Conservation (phyloP, 2,113 vertebrate genomes). For the Thalassoma bifasciatum region DNA sequence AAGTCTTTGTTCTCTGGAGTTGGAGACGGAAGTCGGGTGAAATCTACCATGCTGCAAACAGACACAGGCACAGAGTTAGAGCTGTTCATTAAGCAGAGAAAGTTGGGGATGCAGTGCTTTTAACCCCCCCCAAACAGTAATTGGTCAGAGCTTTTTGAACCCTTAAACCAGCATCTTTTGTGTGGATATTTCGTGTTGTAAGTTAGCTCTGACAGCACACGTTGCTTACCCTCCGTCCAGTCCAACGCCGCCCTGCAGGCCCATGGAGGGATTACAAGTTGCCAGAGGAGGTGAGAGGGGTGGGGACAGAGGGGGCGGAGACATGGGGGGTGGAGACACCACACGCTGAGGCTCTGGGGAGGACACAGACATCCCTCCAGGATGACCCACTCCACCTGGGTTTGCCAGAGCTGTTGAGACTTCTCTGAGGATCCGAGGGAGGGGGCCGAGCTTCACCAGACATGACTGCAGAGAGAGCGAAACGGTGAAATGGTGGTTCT, state of each 20-base stretch:
- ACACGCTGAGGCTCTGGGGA: conserved; percentile 81
- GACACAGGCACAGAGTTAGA: conserved; percentile 1
- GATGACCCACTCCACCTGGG: conserved; percentile 85
- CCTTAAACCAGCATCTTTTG: not conserved
- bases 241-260: conserved; percentile 88
- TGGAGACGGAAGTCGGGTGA: conserved; percentile 98
- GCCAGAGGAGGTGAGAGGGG: conserved; percentile 85
- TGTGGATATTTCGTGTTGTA: not conserved
- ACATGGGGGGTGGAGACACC: conserved; percentile 79
- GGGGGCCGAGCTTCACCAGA: conserved; percentile 89
- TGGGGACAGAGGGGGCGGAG: conserved; percentile 80
- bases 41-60: conserved; percentile 92
- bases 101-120: too few relatives aligned
- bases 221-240: conserved; percentile 86
- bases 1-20: conserved; percentile 99
- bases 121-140: too few relatives aligned
- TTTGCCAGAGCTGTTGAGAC: conserved; percentile 89
- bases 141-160: not conserved
- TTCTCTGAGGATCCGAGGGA: conserved; percentile 94
- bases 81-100: too few relatives aligned
- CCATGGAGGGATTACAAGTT: conserved; percentile 87
- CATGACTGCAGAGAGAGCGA: conserved; percentile 46
- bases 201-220: not conserved
- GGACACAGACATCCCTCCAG: conserved; percentile 79
- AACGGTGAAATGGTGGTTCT: too few relatives aligned